phyloP scores from a whole-genome alignment of 2,113 vertebrate genomes.

The Coturnix japonica region DNA sequence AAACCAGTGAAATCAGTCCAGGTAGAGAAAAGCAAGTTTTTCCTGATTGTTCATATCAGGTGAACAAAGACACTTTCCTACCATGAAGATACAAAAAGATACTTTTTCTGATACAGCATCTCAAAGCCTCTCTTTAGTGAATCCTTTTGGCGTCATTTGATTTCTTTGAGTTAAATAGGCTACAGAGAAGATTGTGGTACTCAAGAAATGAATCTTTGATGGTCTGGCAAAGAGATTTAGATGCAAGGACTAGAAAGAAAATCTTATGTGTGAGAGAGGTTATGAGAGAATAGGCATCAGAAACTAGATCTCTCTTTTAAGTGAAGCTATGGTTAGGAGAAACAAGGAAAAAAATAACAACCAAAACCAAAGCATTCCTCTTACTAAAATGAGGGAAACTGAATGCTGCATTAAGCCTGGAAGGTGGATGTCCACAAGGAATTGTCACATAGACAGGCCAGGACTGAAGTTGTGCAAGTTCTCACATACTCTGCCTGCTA shows the following conservation, averaged over 20 bases:
- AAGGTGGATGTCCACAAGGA: not conserved
- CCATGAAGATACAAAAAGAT: not conserved
- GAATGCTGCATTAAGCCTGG: not conserved
- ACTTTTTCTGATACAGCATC: not conserved
- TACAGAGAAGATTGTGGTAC: not conserved
- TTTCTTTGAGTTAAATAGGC: slow-evolving; percentile 21
- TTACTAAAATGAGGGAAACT: not conserved
- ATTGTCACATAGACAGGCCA: not conserved
- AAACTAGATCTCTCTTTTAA: not conserved
- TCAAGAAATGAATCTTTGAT: not conserved
- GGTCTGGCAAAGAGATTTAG: not conserved
- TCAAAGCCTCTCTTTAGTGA: not conserved
- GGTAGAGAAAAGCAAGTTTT: slow-evolving; percentile 5
- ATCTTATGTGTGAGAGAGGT: not conserved
- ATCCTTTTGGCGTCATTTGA: not conserved
- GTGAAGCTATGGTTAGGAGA: not conserved
- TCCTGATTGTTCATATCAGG: not conserved
- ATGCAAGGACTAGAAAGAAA: not conserved
- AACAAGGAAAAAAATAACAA: not conserved
- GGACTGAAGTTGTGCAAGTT: not conserved
- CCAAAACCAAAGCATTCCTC: not conserved
- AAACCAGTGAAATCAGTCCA: slow-evolving; percentile 1
- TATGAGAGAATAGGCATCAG: not conserved
- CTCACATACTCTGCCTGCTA: not conserved
- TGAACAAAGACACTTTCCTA: not conserved